A percentile compares a stretch with the other conserved stretches of the same genome.
phyloP scores from a whole-genome alignment of 2,113 vertebrate genomes.

The Lasiurus borealis region DNA sequence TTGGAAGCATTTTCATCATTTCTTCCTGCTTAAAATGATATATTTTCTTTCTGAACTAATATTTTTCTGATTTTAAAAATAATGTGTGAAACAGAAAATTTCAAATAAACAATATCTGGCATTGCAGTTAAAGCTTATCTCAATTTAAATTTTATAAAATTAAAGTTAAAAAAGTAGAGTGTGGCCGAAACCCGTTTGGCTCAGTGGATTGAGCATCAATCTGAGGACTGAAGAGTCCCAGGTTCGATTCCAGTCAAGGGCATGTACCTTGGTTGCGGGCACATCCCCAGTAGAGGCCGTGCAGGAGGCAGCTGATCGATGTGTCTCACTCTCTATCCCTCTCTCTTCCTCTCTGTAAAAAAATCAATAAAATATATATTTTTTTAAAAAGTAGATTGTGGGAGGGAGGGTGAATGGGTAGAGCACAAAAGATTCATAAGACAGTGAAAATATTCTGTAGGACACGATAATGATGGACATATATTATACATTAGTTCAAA shows the following conservation, averaged over 20 bases:
- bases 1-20: conserved; percentile 58
- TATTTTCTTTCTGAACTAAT: neutral
- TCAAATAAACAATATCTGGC: neutral
- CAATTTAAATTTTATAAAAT: neutral
- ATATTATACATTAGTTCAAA: neutral
- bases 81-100: neutral
- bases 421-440: neutral
- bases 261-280: too few species aligned
- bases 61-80: conserved; percentile 51
- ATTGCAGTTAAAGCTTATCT: neutral
- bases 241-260: too few species aligned
- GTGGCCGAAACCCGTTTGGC: neutral
- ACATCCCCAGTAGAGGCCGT: too few species aligned
- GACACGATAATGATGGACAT: neutral
- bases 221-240: too few species aligned
- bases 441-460: neutral
- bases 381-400: neutral
- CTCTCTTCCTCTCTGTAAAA: too few species aligned
- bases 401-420: neutral
- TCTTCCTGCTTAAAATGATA: conserved; percentile 21
- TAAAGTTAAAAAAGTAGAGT: conserved; percentile 18
- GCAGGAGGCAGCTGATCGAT: too few species aligned
- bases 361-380: too few species aligned
- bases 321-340: too few species aligned
- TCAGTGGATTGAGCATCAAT: too few species aligned